Evolutionary conservation across 1,140 invertebrate species (phyloP).

Genomic region (Hirudo medicinalis): DNA sequence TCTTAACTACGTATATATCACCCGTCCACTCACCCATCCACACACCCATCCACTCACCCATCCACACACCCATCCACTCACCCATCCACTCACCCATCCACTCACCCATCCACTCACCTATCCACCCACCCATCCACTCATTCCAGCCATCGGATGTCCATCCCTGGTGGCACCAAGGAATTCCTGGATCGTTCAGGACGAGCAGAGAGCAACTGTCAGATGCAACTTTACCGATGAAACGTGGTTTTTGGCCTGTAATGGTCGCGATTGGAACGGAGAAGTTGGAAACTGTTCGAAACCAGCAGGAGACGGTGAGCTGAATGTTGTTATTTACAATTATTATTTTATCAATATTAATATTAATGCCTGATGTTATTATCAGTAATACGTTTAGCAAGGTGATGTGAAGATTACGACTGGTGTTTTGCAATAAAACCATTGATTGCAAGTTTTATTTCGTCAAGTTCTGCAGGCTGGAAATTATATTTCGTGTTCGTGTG

Average conservation of each 20-base stretch:
- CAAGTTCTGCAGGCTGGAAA: too few relatives aligned
- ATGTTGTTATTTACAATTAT: neutral
- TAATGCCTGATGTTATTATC: too few relatives aligned
- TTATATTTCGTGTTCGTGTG: too few relatives aligned
- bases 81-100: neutral
- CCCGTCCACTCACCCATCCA: too few relatives aligned
- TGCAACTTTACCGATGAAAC: conserved; percentile 22
- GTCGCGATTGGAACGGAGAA: conserved; percentile 17
- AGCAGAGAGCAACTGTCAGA: conserved; percentile 15
- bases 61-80: too few relatives aligned
- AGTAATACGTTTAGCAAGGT: too few relatives aligned
- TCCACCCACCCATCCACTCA: neutral
- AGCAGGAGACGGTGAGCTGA: neutral
- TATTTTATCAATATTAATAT: too few relatives aligned
- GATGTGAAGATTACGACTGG: too few relatives aligned
- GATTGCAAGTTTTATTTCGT: too few relatives aligned
- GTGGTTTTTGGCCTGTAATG: conserved; percentile 22
- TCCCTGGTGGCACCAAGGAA: conserved; percentile 2
- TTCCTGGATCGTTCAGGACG: conserved; percentile 16
- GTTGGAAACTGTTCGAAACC: conserved; percentile 7
- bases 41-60: too few relatives aligned
- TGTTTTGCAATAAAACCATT: too few relatives aligned
- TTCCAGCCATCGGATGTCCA: conserved; percentile 20
- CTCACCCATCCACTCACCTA: neutral
- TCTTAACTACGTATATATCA: too few relatives aligned